Base-by-base conservation (phyloP, 2,797 vertebrate genomes). In the Setipinna tenuifilis region DNA sequence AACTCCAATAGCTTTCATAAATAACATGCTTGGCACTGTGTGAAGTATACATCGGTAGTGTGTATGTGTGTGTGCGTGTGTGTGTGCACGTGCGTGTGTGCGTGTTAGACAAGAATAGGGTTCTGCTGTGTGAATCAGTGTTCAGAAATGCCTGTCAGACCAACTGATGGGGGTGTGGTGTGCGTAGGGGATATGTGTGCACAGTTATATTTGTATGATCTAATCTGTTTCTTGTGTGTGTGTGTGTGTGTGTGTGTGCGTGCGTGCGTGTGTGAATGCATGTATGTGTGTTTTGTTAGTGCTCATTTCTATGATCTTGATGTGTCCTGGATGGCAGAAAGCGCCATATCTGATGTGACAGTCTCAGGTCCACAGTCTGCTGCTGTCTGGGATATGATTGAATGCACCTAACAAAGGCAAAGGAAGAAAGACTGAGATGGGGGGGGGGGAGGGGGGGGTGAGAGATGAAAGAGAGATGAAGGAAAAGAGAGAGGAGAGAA, bases 1-100 rank as follows among this genome's bases (percentile, higher is more conserved):
- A 75, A 82, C 88, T 57, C 85, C 78, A 84, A 85, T 83, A 85
- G 83, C 81, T 16, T 68, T 61, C 62, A 35, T 48, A 78, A 75
- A 86, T 81, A 85, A 68, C 58, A 83, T 57, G 6, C 21, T 31
- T 58, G 21, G 59, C 25, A 83, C 65, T n/a, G 75, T 58, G 83
- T 82, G 78, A 81, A 80, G 16, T 5, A 25, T 68, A 62, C 61
- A 62, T 62, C 68, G 62, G 10, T 28, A 14, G 61, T 31, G 83
- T 84, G 50, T 59, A 80, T 21, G 23, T 84, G 68, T 82, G 50
- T 85, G 16, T 85, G 25, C 83, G 83, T 59, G 25, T 28, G 62
- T 28, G 10, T 28, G 23, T 28, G 10, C 28, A 9, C 28, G 62
- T 28, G 62, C 2, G 25, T 65, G 10, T 65, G 61, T 25, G 61